Conservation (phyloP, 2,113 vertebrate genomes). For the Phycodurus eques region DNA sequence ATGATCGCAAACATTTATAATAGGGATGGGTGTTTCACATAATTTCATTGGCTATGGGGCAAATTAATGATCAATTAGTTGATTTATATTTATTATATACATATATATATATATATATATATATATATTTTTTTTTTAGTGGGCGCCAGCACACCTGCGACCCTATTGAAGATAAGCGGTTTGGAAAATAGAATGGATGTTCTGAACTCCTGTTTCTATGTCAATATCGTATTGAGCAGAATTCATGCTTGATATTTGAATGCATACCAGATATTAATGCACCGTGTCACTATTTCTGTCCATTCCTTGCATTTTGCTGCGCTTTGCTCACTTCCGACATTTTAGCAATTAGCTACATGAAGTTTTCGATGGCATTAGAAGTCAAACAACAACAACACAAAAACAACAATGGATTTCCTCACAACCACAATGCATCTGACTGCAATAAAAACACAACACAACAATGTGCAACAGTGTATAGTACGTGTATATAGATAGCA, state of each 20-base stretch:
- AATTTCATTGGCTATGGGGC: background rate
- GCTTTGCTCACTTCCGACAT: background rate
- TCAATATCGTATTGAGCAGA: background rate
- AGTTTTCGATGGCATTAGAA: conserved; percentile 12
- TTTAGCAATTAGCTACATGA: background rate
- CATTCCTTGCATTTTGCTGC: background rate
- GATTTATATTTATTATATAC: no score
- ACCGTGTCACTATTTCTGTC: background rate
- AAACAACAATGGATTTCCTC: conserved; percentile 58
- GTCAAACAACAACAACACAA: conserved; percentile 7
- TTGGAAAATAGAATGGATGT: background rate
- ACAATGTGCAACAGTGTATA: conserved; percentile 78
- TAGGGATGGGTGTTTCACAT: background rate
- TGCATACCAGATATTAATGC: background rate
- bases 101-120: no score
- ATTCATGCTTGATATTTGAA: background rate
- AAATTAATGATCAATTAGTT: no score
- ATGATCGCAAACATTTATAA: background rate
- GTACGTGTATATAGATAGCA: conserved; percentile 84
- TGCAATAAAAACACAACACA: conserved; percentile 56
- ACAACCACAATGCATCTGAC: conserved; percentile 79
- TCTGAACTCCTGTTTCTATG: background rate
- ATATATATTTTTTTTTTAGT: no score
- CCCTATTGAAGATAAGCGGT: no score
- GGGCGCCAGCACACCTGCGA: no score